Evolutionary conservation across 2,797 vertebrate genomes (phyloP).

Genomic region (Pagetopsis macropterus): DNA sequence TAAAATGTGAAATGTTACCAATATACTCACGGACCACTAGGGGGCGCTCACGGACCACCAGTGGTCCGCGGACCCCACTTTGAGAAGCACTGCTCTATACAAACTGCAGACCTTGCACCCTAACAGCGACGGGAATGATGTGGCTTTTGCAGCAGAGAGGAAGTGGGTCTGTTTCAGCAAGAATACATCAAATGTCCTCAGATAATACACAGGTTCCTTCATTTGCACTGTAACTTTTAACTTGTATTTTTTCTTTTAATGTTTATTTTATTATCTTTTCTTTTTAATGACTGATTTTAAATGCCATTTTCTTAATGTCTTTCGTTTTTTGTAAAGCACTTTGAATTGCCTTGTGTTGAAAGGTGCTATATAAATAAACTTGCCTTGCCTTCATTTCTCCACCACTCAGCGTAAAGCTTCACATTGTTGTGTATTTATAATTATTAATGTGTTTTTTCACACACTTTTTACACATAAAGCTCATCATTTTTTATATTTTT

Average conservation of each 20-base stretch:
- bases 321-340: too few relatives aligned
- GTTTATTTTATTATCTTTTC: too few relatives aligned
- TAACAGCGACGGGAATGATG: not conserved
- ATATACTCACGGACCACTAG: too few relatives aligned
- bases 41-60: too few relatives aligned
- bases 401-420: not conserved
- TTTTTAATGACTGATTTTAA: too few relatives aligned
- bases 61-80: too few relatives aligned
- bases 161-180: not conserved
- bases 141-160: not conserved
- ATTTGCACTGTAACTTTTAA: not conserved
- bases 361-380: too few relatives aligned
- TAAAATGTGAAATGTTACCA: too few relatives aligned
- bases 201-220: not conserved
- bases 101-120: not conserved
- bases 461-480: not conserved
- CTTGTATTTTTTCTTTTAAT: too few relatives aligned
- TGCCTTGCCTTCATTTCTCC: not conserved
- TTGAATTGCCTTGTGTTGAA: too few relatives aligned
- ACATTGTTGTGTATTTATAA: not conserved
- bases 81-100: not conserved
- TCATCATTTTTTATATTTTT: not conserved
- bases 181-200: not conserved
- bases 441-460: too few relatives aligned
- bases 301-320: too few relatives aligned